Conservation (phyloP, 2,113 vertebrate genomes). For the Cromileptes altivelis region DNA sequence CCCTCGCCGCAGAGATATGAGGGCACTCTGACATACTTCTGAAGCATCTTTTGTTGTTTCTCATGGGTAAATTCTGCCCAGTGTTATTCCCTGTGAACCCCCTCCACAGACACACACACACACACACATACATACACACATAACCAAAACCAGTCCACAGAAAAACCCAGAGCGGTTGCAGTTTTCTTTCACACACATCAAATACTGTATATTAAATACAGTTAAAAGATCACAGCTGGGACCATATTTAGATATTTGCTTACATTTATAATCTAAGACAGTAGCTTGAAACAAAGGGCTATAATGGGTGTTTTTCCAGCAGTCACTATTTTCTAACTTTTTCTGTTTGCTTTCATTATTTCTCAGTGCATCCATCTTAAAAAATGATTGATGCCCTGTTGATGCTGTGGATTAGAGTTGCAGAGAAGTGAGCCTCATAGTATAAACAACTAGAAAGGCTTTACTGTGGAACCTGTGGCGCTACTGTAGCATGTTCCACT, state of each 20-base stretch:
- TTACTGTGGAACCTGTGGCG: not conserved
- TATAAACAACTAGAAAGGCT: not conserved
- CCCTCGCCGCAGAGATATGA: conserved; percentile 66
- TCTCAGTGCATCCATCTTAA: conserved; percentile 7
- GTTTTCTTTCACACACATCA: conserved; percentile 76
- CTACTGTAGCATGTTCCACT: not conserved
- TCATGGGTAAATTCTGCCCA: conserved; percentile 67
- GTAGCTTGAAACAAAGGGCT: conserved; percentile 52
- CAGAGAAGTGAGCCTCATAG: not conserved
- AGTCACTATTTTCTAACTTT: conserved; percentile 4
- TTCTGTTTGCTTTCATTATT: conserved; percentile 14
- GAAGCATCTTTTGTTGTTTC: conserved; percentile 74
- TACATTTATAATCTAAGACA: conserved; percentile 36
- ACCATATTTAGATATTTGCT: conserved; percentile 47
- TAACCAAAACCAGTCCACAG: conserved; percentile 65
- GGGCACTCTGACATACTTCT: conserved; percentile 77
- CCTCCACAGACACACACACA: not conserved
- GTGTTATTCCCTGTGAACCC: conserved; percentile 64
- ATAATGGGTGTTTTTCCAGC: conserved; percentile 3
- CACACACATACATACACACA: not conserved
- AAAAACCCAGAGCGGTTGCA: conserved; percentile 47
- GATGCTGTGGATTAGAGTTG: not conserved
- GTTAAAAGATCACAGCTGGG: conserved; percentile 70
- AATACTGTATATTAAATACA: conserved; percentile 65
- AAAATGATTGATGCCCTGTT: conserved; percentile 18